Percentiles rank a stretch among this genome's conserved stretches.
Conservation (phyloP, 2,888 invertebrate species). For the Acanthoscelides obtectus region DNA sequence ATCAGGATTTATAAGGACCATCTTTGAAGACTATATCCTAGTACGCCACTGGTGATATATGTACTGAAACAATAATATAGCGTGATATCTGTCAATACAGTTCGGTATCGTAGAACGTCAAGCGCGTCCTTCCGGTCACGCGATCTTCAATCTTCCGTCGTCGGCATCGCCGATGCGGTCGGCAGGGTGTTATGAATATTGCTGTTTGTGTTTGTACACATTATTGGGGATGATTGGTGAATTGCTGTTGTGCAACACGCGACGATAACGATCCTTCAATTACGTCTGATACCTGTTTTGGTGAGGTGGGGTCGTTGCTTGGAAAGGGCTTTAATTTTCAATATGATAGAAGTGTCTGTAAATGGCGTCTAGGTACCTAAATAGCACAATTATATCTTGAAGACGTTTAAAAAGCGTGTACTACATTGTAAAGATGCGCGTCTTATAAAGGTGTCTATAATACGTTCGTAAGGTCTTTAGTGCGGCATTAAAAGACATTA, state of each 20-base stretch:
- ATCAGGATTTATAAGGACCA: no score
- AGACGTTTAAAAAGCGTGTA: no score
- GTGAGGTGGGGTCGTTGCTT: neutral
- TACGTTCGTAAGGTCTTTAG: no score
- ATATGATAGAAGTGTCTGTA: no score
- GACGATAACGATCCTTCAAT: neutral
- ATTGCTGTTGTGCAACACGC: neutral
- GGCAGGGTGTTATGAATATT: constrained; percentile 7
- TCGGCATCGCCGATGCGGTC: neutral
- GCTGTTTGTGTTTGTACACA: constrained; percentile 7
- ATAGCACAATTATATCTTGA: no score
- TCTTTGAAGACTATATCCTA: no score
- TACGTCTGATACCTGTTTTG: neutral
- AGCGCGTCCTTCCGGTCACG: constrained; percentile 1
- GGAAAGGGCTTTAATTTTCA: neutral
- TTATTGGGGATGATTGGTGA: neutral
- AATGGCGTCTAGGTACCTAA: no score
- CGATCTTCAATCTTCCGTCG: no score
- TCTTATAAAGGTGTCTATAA: no score
- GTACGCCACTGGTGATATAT: neutral
- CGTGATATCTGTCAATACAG: neutral
- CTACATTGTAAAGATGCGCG: no score
- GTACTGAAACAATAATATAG: neutral
- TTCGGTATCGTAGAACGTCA: neutral
- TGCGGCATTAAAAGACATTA: no score